phyloP scores from a whole-genome alignment of 2,888 invertebrate species.

The Tetrapedia diversipes region DNA sequence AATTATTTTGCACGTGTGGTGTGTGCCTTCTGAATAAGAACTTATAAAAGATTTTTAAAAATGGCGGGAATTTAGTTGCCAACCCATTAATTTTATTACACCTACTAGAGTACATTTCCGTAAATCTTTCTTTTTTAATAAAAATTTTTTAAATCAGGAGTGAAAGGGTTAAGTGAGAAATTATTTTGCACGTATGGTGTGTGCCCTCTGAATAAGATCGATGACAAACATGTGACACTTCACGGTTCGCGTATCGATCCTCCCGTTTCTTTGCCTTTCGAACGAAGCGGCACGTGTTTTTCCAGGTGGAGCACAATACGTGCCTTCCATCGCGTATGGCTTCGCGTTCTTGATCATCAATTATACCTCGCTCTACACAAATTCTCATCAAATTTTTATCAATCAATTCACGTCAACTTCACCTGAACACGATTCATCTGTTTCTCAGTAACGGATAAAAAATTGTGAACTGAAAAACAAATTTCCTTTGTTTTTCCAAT shows the following conservation, averaged over 20 bases:
- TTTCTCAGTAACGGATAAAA: too few relatives aligned
- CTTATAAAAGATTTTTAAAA: too few relatives aligned
- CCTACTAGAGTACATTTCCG: too few relatives aligned
- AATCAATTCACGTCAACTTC: neutral
- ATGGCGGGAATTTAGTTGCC: too few relatives aligned
- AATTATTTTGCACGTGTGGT: too few relatives aligned
- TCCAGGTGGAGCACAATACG: neutral
- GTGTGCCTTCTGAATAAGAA: too few relatives aligned
- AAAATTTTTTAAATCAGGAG: neutral
- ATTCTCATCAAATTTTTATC: neutral
- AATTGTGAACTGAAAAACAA: too few relatives aligned
- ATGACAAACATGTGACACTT: conserved; percentile 17
- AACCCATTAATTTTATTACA: too few relatives aligned
- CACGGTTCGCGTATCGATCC: conserved; percentile 21
- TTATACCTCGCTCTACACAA: neutral
- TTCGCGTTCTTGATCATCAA: conserved; percentile 17
- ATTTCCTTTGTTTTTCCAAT: too few relatives aligned
- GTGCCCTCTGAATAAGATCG: conserved; percentile 1
- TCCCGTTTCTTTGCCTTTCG: conserved; percentile 30
- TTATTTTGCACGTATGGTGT: neutral
- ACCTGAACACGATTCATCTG: too few relatives aligned
- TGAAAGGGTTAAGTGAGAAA: too few relatives aligned
- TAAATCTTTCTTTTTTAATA: too few relatives aligned
- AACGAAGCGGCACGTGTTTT: conserved; percentile 34
- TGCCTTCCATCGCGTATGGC: conserved; percentile 7